Base-by-base conservation (phyloP, 2,797 vertebrate genomes). In the Tapirus indicus region DNA sequence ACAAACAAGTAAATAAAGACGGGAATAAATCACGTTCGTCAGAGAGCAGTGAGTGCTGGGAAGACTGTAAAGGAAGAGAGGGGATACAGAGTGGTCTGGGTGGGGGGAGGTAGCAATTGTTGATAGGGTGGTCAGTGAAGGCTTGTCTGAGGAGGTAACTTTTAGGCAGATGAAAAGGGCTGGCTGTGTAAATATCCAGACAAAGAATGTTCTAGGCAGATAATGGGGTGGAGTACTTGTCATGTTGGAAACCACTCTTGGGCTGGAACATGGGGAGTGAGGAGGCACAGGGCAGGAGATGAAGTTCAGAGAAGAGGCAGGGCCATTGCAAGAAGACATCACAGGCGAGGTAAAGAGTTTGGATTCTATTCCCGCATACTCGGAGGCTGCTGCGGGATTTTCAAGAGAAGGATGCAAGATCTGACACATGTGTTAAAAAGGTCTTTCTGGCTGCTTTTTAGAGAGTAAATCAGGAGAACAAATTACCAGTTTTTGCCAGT, bases 21-120 rank as follows among this genome's bases (percentile, higher is more conserved):
- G 14, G n/a, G 54, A n/a, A 7, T 2, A 12, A 14, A 2, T 9
- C 29, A 3, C 23, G 1, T 32, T 66, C 7, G 0, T n/a, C 14
- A 18, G 47, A 27, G 27, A 62, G 60, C 25, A 4, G 62, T 8
- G 32, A 72, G 71, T 25, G 2, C n/a, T 58, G 16, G 44, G 23
- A 7, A 38, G 44, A 8, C 3, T 64, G 7, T 7, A 9, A 47
- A 32, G 52, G 66, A 11, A 6, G 29, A 10, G 21, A 23, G 27
- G 41, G n/a, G 35, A 52, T 1, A 2, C 5, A 2, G 38, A 72
- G 58, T 7, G 18, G 38, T 27, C 20, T 14, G 47, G 32, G 9
- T 49, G 7, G 20, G 5, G 52, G 62, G n/a, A 17, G 16, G 41
- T 2, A 0, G 20, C 25, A 18, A n/a, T 32, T 41, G 44, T 2